Base-by-base conservation (phyloP, 2,113 vertebrate genomes). In the Nestor notabilis region DNA sequence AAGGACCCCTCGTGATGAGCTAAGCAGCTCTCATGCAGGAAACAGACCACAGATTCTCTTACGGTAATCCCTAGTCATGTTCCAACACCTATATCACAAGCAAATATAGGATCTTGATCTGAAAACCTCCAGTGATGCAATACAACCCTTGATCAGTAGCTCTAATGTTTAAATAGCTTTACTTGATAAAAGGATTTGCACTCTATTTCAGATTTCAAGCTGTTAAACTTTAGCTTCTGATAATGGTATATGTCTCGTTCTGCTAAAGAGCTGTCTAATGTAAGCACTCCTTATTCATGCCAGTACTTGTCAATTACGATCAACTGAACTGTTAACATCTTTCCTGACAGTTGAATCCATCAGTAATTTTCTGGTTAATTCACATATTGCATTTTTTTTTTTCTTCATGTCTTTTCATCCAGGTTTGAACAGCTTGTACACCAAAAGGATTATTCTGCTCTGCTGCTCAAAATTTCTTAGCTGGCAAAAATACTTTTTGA, bases 381-480 rank as follows among this genome's bases (percentile, higher is more conserved):
- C 47, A 52, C 27, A n/a, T 70, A 41, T 1, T 69, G 44, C 25
- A 1, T 63, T 75, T 86, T 85, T 81, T 85, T 81, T 88, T 87
- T 74, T 13, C 24, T 44, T 27, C 41, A 21, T 25, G 8, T 65
- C 25, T 93, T 94, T 64, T 90, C 43, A 86, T 35, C 46, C 53
- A 83, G 21, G 14, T 89, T 50, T 88, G 58, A 92, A 79, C 37
- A 94, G 29, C 37, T 93, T 80, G 49, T 50, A 93, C 90, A 91
- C 83, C 63, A 66, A 75, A 92, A 75, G n/a, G 43, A 92, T 93
- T 90, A 93, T 88, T 92, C 70, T 74, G 52, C 66, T 85, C 33
- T 44, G 31, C 52, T 74, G 74, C 58, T 70, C 69, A 61, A 65
- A 85, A 49, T 53, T 50, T 80, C 53, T 88, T 50, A 74, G 35